Conservation (phyloP, 1,140 invertebrate species). For the Amphibalanus amphitrite region DNA sequence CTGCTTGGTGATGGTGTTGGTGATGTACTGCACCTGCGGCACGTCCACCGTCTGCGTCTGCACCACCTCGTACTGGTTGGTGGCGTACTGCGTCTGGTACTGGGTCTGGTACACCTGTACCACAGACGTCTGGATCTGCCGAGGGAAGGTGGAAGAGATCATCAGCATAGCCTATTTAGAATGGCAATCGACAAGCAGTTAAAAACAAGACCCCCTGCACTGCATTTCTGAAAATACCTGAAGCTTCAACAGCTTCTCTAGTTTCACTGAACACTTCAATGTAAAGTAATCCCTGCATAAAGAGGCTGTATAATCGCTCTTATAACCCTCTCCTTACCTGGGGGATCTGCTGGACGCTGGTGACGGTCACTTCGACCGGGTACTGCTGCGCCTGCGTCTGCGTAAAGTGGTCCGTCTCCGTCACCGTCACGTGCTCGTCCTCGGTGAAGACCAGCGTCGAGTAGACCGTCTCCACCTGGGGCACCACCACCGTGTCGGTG, state of each 20-base stretch:
- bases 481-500: constrained; percentile 2
- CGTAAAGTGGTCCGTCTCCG: constrained; percentile 14
- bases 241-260: background rate
- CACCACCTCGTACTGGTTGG: constrained; percentile 1
- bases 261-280: background rate
- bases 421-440: constrained; percentile 3
- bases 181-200: too few relatives aligned
- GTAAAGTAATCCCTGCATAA: background rate
- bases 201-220: too few relatives aligned
- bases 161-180: background rate
- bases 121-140: background rate
- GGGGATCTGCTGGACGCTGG: background rate
- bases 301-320: background rate
- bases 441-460: constrained; percentile 1
- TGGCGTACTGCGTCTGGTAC: constrained; percentile 2
- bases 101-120: background rate
- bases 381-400: constrained; percentile 19
- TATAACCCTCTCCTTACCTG: background rate
- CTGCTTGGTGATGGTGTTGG: background rate
- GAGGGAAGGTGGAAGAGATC: background rate
- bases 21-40: background rate
- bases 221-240: background rate
- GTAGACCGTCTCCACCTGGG: background rate
- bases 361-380: constrained; percentile 15
- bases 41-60: background rate